phyloP scores from a whole-genome alignment of 1,140 invertebrate genomes.

The Cydia fagiglandana region DNA sequence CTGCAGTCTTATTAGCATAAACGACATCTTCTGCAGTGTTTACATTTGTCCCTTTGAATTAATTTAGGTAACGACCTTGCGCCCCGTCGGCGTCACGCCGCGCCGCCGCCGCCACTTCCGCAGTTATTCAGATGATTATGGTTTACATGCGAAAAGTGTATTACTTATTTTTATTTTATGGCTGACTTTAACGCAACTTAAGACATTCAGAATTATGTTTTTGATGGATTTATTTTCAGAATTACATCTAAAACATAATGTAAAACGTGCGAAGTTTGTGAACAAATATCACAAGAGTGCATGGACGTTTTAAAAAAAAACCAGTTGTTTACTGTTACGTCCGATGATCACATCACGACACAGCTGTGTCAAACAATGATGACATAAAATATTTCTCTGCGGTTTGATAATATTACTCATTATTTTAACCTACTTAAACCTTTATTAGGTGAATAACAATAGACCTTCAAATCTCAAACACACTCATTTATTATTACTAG shows the following conservation, averaged over 20 bases:
- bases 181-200: background rate
- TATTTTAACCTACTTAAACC: background rate
- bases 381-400: constrained; percentile 6
- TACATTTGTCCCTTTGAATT: constrained; percentile 30
- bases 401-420: constrained; percentile 1
- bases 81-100: background rate
- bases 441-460: background rate
- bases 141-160: background rate
- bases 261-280: background rate
- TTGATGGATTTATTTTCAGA: background rate
- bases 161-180: constrained; percentile 34
- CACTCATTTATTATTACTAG: background rate
- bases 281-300: background rate
- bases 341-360: constrained; percentile 17
- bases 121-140: background rate
- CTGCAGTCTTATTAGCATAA: constrained; percentile 67
- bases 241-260: background rate
- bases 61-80: constrained; percentile 15
- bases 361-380: background rate
- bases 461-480: background rate
- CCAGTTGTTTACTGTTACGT: background rate
- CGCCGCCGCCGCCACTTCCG: background rate
- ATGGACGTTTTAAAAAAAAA: background rate
- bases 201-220: background rate
- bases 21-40: constrained; percentile 49